phyloP scores from a whole-genome alignment of 2,888 invertebrate genomes.

The Coelinius sp. region DNA sequence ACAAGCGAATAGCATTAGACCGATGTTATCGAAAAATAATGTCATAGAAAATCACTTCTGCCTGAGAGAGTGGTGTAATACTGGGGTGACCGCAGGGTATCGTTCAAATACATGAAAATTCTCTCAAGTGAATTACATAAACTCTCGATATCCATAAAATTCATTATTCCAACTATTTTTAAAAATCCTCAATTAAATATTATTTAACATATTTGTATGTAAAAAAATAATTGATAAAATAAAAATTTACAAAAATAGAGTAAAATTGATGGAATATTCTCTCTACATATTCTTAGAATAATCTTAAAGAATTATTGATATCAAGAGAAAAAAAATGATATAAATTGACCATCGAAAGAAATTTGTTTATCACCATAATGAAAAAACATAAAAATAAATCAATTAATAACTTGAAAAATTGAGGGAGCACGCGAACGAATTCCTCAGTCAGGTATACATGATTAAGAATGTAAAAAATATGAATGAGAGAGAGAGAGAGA shows the following conservation, averaged over 20 bases:
- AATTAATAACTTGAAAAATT: conserved; percentile 23
- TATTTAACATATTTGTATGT: too few relatives aligned
- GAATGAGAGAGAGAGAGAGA: conserved; percentile 16
- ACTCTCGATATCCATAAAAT: neutral
- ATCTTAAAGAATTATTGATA: neutral
- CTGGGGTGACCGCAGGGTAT: conserved; percentile 17
- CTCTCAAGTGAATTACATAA: conserved; percentile 10
- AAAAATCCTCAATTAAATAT: too few relatives aligned
- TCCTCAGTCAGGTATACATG: conserved; percentile 25
- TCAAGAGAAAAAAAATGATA: neutral
- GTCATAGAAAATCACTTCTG: conserved; percentile 67
- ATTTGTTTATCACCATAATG: neutral
- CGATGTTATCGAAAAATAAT: conserved; percentile 60
- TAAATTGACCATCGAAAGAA: too few relatives aligned
- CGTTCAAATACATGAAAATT: conserved; percentile 28
- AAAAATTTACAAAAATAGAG: too few relatives aligned
- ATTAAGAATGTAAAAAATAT: conserved; percentile 22
- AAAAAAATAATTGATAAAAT: too few relatives aligned
- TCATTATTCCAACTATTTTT: too few relatives aligned
- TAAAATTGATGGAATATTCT: neutral
- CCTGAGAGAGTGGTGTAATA: conserved; percentile 41
- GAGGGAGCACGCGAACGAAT: conserved; percentile 31
- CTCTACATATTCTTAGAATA: neutral
- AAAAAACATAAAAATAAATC: neutral
- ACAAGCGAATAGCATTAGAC: conserved; percentile 68